phyloP scores from a whole-genome alignment of 2,888 invertebrate species.

The Epinotia brunnichana region DNA sequence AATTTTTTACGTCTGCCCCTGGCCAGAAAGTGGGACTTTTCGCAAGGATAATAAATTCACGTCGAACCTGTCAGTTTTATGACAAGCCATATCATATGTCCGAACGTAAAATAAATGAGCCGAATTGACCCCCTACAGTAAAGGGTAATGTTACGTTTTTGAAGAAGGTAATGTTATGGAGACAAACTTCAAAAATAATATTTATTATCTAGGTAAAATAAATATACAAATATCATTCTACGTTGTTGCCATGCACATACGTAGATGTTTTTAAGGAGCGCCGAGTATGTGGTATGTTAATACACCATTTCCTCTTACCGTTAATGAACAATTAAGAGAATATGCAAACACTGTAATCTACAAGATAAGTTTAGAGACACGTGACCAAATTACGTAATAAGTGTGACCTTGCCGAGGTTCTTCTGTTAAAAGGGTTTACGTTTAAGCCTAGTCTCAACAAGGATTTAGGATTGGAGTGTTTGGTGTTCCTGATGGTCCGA shows the following conservation, averaged over 20 bases:
- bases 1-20: no score
- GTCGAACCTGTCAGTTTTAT: no score
- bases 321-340: slow-evolving; percentile 64
- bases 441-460: not conserved
- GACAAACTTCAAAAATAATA: not conserved
- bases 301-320: slow-evolving; percentile 54
- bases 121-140: no score
- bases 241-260: slow-evolving; percentile 9
- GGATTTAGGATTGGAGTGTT: not conserved
- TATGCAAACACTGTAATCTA: slow-evolving; percentile 74
- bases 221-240: not conserved
- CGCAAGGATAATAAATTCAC: no score
- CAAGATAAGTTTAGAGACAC: slow-evolving; percentile 65
- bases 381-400: slow-evolving; percentile 62
- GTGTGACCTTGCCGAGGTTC: slow-evolving; percentile 52
- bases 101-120: no score
- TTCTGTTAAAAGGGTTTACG: not conserved
- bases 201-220: not conserved
- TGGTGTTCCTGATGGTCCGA: not conserved
- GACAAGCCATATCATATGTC: no score
- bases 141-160: not conserved
- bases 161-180: not conserved
- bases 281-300: slow-evolving; percentile 46
- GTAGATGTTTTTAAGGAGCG: slow-evolving; percentile 5
- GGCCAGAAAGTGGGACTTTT: no score